phyloP scores from a whole-genome alignment of 2,797 vertebrate genomes.

The Champsocephalus esox region DNA sequence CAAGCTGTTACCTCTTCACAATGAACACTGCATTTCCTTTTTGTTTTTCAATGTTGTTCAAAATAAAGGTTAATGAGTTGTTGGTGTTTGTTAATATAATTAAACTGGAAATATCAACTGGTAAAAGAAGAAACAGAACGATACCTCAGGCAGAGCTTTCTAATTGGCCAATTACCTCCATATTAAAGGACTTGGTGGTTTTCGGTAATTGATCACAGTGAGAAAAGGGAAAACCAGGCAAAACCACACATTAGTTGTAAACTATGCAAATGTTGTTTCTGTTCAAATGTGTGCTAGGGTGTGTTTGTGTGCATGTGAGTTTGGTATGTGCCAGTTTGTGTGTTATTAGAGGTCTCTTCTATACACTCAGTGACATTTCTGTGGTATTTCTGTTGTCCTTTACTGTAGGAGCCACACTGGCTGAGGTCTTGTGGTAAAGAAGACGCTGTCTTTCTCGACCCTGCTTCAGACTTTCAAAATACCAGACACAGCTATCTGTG shows the following conservation, averaged over 20 bases:
- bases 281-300: neutral
- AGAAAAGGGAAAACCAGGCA: slow-evolving; percentile 17
- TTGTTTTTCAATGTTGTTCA: neutral
- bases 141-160: slow-evolving; percentile 24
- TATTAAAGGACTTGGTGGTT: slow-evolving; percentile 16
- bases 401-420: slow-evolving; percentile 29
- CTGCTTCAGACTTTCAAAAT: slow-evolving; percentile 41
- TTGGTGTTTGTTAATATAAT: neutral
- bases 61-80: slow-evolving; percentile 11
- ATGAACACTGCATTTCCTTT: neutral
- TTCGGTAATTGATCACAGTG: slow-evolving; percentile 44
- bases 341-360: slow-evolving; percentile 18
- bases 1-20: neutral
- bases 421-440: slow-evolving; percentile 27
- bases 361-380: slow-evolving; percentile 52
- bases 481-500: slow-evolving; percentile 11
- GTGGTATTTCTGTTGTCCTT: slow-evolving; percentile 57
- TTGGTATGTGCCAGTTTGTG: neutral
- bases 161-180: slow-evolving; percentile 52
- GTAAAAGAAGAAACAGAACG: neutral
- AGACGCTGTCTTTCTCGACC: slow-evolving; percentile 34
- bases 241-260: slow-evolving; percentile 19
- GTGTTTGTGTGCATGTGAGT: neutral
- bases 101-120: slow-evolving; percentile 32
- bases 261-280: slow-evolving; percentile 35